Conservation (phyloP, 2,797 vertebrate species). For the Spatula clypeata region DNA sequence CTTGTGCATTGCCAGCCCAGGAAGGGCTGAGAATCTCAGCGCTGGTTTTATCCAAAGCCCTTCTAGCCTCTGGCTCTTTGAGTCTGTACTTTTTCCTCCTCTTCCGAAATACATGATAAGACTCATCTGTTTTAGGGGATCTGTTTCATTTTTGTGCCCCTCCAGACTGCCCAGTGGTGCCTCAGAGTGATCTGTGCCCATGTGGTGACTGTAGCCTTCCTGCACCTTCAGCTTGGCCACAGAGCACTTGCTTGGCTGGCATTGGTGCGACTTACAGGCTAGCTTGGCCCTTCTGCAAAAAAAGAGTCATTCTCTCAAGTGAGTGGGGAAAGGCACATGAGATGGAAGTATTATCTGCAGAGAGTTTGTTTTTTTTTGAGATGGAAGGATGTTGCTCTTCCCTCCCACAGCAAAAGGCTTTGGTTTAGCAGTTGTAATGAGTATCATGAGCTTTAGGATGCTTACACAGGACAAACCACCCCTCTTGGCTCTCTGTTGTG, state of each 20-base stretch:
- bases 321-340: neutral
- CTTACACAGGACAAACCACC: neutral
- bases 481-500: neutral
- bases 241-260: neutral
- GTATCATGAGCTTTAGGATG: neutral
- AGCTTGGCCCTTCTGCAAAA: neutral
- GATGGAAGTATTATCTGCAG: neutral
- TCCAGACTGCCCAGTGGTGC: neutral
- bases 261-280: fast-evolving
- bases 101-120: neutral
- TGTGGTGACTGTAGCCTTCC: neutral
- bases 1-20: neutral
- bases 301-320: neutral
- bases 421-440: neutral
- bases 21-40: neutral
- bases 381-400: neutral
- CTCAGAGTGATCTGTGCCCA: fast-evolving
- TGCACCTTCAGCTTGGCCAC: neutral
- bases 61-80: neutral
- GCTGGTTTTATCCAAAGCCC: neutral
- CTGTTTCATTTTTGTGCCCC: neutral
- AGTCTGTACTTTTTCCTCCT: neutral
- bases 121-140: neutral
- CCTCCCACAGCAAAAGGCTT: neutral
- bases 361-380: neutral